phyloP scores from a whole-genome alignment of 2,888 invertebrate species.

The Falcaria lacertinaria region DNA sequence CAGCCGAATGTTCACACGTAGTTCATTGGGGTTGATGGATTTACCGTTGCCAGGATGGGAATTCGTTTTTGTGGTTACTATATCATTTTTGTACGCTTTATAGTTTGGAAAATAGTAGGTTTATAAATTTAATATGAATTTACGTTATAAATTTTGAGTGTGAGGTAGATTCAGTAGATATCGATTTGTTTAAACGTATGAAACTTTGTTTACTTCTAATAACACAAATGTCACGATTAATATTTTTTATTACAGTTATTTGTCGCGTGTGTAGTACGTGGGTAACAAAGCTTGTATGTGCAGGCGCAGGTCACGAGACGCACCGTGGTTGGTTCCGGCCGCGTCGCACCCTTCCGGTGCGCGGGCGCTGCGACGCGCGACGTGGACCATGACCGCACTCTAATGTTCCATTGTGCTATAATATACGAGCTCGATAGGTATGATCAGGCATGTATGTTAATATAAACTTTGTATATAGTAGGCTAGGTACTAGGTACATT shows the following conservation, averaged over 20 bases:
- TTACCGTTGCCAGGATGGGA: not conserved
- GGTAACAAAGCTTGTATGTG: slow-evolving; percentile 57
- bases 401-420: slow-evolving; percentile 61
- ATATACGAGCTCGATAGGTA: slow-evolving; percentile 52
- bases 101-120: not conserved
- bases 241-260: slow-evolving; percentile 10
- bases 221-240: not conserved
- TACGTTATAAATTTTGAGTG: too few relatives aligned
- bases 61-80: not conserved
- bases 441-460: slow-evolving; percentile 24
- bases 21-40: slow-evolving; percentile 6
- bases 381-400: slow-evolving; percentile 59
- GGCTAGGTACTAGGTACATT: too few relatives aligned
- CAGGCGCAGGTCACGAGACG: slow-evolving; percentile 59
- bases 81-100: not conserved
- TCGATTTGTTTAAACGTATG: not conserved
- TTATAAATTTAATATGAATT: too few relatives aligned
- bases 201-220: not conserved
- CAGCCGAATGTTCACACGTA: slow-evolving; percentile 21
- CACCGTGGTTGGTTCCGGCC: slow-evolving; percentile 51
- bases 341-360: slow-evolving; percentile 75
- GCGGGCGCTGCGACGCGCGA: slow-evolving; percentile 44
- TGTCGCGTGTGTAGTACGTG: slow-evolving; percentile 54
- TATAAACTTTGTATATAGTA: slow-evolving; percentile 4
- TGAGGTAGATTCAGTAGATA: too few relatives aligned